Percentiles rank a stretch among this genome's conserved stretches.
phyloP scores from a whole-genome alignment of 1,140 invertebrate genomes.

The Drosophila melanica region DNA sequence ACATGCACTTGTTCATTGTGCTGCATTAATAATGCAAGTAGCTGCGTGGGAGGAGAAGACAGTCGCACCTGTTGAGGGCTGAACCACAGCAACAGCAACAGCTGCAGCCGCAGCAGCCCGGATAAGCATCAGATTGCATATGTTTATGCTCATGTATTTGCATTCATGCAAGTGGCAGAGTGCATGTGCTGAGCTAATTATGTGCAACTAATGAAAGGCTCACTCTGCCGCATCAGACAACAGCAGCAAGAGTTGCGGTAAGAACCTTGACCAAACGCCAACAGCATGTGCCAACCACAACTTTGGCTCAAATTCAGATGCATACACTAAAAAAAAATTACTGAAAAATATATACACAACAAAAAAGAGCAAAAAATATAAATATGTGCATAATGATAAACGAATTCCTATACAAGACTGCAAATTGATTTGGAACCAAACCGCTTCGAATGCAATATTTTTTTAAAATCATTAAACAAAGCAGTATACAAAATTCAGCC shows the following conservation, averaged over 20 bases:
- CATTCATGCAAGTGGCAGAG: background rate
- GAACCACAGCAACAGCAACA: background rate
- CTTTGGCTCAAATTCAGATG: slow-evolving; percentile 12
- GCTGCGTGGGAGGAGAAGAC: background rate
- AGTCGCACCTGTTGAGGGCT: slow-evolving; percentile 43
- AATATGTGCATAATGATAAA: no score
- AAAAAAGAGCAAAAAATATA: no score
- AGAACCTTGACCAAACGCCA: slow-evolving; percentile 16
- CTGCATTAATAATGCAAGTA: slow-evolving; percentile 62
- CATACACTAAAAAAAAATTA: background rate
- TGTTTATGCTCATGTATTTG: background rate
- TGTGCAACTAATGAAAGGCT: slow-evolving; percentile 51
- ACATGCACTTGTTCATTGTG: slow-evolving; percentile 66
- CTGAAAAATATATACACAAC: no score
- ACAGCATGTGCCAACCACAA: no score
- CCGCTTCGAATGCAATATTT: no score
- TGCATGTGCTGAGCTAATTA: slow-evolving; percentile 46
- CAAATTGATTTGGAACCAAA: no score
- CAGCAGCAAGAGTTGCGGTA: background rate
- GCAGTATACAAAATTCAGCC: no score
- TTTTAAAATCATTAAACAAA: no score
- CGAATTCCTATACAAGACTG: no score
- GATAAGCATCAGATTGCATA: slow-evolving; percentile 28
- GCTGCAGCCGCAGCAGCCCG: background rate
- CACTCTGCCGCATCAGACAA: background rate